Percentiles rank a stretch among this genome's conserved stretches.
Evolutionary conservation across 2,888 invertebrate species (phyloP).

Genomic region (Drosophila merina): DNA sequence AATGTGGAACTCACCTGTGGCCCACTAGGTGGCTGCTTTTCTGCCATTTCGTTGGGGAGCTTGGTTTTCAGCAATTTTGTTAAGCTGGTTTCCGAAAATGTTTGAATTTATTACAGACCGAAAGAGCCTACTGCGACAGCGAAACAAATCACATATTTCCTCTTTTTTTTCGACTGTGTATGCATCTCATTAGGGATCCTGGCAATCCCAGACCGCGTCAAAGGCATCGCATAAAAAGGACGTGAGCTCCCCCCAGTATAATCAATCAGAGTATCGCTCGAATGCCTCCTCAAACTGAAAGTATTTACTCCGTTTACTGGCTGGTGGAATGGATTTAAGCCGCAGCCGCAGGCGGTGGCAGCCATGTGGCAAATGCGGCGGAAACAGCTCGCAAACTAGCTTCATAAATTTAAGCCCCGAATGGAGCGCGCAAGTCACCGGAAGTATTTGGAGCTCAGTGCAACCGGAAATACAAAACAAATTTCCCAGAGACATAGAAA

Average conservation of each 20-base stretch:
- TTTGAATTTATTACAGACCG: background rate
- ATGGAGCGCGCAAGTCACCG: conserved; percentile 57
- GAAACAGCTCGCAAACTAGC: conserved; percentile 63
- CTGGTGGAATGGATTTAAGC: conserved; percentile 28
- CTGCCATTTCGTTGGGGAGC: background rate
- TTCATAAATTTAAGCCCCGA: conserved; percentile 66
- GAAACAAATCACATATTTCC: background rate
- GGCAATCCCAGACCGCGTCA: conserved; percentile 12
- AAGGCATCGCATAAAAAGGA: conserved; percentile 17
- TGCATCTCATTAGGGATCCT: conserved; percentile 27
- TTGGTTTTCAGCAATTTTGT: background rate
- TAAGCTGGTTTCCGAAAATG: background rate
- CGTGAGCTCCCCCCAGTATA: conserved; percentile 34
- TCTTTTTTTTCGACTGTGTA: background rate
- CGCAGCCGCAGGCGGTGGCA: conserved; percentile 44
- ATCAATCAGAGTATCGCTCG: conserved; percentile 55
- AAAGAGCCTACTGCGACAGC: background rate
- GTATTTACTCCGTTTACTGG: background rate
- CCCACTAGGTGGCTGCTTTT: background rate
- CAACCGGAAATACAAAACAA: conserved; percentile 72
- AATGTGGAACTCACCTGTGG: background rate
- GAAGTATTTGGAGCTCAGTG: conserved; percentile 70
- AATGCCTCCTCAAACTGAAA: background rate
- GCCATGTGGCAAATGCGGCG: conserved; percentile 67
- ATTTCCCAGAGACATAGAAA: conserved; percentile 42